Evolutionary conservation across 2,888 invertebrate genomes (phyloP), one percentile per base, ranked within the genome.

Genomic region (Cephus pulcher): DNA sequence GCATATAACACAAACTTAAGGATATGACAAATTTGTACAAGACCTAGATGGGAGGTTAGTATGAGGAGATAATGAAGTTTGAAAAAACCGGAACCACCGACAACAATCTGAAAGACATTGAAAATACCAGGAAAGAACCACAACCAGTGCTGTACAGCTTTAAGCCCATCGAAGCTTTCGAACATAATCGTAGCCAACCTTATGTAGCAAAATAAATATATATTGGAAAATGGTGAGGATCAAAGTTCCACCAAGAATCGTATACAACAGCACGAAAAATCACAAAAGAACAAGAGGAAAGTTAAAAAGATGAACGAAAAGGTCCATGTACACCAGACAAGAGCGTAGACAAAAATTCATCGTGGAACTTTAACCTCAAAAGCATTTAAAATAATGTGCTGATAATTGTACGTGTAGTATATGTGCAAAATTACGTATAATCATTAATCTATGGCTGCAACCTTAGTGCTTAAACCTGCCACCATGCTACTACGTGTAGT

Each of bases 141-240:
- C 82, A 89, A 90, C 90, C 90, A 89, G 88, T 89, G 89, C 89
- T 89, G 86, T 86, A 89, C 89, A 89, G 88, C 86, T 84, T 88
- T 81, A 90, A 91, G 91, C 90, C 85, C 87, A 88, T 88, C 84
- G 90, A 56, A 91, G 90, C 90, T 80, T 56, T 82, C 75, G 79
- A 80, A 37, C 12, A 37, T 83, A 12, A 75, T 75, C 68, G 23
- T 23, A 12, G 70, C 77, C 70, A 77, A 71, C 12, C 71, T 33
- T 74, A 70, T 77, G 76, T 77, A 78, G 73, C 75, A 74, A 81
- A 71, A 69, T 4, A 32, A 76, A 70, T 74, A 69, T 35, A 69
- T 71, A 34, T 71, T 11, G 3, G 15, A 37, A 56, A 56, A 9
- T 23, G 0, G 12, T 71, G 71, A 33, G 2, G n/a, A 74, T 77